phyloP scores from a whole-genome alignment of 1,140 invertebrate genomes.

The Drosophila parvula region DNA sequence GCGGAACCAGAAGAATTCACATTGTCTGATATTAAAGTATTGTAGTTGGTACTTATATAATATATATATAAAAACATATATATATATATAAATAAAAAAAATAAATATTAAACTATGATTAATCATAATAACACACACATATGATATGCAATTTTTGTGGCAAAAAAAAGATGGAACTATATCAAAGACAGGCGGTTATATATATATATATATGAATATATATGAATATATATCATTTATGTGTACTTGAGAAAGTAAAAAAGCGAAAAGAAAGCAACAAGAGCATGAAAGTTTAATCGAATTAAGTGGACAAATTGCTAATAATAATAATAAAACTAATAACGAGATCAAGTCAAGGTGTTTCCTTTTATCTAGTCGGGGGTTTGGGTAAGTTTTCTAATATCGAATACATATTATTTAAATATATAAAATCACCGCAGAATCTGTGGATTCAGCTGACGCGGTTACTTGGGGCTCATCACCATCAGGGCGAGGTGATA shows the following conservation, averaged over 20 bases:
- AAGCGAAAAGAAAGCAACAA: constrained; percentile 44
- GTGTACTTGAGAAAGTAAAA: constrained; percentile 74
- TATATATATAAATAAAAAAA: no score
- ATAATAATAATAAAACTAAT: constrained; percentile 66
- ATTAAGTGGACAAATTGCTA: constrained; percentile 80
- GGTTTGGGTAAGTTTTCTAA: neutral
- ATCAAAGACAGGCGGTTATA: constrained; percentile 67
- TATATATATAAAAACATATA: constrained; percentile 55
- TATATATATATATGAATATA: constrained; percentile 32
- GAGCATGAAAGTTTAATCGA: constrained; percentile 73
- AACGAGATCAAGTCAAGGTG: constrained; percentile 60
- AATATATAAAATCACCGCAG: neutral
- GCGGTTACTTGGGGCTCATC: neutral
- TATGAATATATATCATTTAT: constrained; percentile 62
- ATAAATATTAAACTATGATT: constrained; percentile 53
- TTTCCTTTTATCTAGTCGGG: rapidly evolving
- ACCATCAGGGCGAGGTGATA: constrained; percentile 9
- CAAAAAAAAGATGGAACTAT: constrained; percentile 52
- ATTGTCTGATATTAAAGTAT: constrained; percentile 80
- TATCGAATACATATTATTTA: no score
- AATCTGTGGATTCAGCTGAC: neutral
- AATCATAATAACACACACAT: constrained; percentile 45
- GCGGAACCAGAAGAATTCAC: constrained; percentile 24
- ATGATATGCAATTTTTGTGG: constrained; percentile 64
- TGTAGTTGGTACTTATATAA: constrained; percentile 76